These are phyloP conservation scores for Whitmania pigra DNA, from an alignment of 1,140 invertebrate genomes.

Conservation along the genomic window DNA sequence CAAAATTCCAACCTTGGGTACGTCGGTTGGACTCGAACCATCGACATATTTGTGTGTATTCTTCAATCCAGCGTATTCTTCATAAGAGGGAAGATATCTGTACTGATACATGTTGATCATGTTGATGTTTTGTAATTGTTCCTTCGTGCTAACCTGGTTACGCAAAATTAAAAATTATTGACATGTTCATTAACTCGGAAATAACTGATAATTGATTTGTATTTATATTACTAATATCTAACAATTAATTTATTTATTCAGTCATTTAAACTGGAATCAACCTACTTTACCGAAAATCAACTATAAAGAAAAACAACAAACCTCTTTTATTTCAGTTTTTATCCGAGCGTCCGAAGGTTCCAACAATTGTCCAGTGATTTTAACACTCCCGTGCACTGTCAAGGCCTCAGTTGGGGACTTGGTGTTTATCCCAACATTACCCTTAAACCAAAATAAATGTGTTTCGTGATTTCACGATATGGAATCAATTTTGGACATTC, in stretches of 20 bases:
- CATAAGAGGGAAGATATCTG: constrained; percentile 75
- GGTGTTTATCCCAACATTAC: constrained; percentile 82
- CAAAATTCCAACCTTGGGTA: constrained; percentile 72
- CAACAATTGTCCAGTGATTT: constrained; percentile 80
- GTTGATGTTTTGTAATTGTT: constrained; percentile 75
- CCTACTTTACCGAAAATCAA: no score
- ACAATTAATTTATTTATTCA: no score
- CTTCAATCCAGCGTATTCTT: constrained; percentile 62
- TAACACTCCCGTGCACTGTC: constrained; percentile 74
- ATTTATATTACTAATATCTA: no score
- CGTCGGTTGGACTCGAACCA: constrained; percentile 34
- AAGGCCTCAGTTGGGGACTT: constrained; percentile 85
- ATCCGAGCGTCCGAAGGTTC: constrained; percentile 84
- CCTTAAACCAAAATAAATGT: constrained; percentile 28
- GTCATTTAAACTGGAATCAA: constrained; percentile 36
- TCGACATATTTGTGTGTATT: no score
- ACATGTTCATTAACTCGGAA: no score
- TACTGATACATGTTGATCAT: constrained; percentile 83
- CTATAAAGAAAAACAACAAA: no score
- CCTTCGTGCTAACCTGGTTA: constrained; percentile 59
- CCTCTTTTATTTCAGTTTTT: constrained; percentile 83
- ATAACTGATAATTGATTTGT: no score
- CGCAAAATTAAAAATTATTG: no score
- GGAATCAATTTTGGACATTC: background rate
- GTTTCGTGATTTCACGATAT: background rate